A percentile compares a stretch with the other conserved stretches of the same genome.
phyloP scores from a whole-genome alignment of 2,888 invertebrate genomes.

The Euzetes globulus region DNA sequence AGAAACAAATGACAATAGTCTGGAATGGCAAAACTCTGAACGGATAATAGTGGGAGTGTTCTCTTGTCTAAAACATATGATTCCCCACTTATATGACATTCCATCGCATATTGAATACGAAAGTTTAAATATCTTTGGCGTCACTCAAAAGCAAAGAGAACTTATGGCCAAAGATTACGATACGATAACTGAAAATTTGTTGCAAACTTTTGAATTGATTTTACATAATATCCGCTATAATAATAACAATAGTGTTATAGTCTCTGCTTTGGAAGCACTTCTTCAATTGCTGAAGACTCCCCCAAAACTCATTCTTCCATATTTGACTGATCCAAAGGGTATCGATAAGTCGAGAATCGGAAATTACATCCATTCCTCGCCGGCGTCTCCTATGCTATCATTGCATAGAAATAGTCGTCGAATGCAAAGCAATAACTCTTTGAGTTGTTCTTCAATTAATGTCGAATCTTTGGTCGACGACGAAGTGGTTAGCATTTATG shows the following conservation, averaged over 20 bases:
- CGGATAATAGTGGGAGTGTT: constrained; percentile 31
- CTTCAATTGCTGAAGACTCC: constrained; percentile 57
- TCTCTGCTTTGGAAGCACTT: constrained; percentile 70
- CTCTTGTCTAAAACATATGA: constrained; percentile 32
- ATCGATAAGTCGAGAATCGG: constrained; percentile 18
- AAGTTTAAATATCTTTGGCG: background rate
- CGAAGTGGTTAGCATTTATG: constrained; percentile 6
- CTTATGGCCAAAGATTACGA: constrained; percentile 29
- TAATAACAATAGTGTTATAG: constrained; percentile 76
- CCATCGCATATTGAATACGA: background rate
- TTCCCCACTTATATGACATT: constrained; percentile 28
- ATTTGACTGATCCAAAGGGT: constrained; percentile 50
- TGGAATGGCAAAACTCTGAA: constrained; percentile 14
- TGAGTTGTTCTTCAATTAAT: constrained; percentile 27
- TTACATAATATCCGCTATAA: constrained; percentile 48
- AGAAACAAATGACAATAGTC: background rate
- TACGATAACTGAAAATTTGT: constrained; percentile 36
- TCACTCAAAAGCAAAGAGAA: constrained; percentile 28
- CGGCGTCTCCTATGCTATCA: constrained; percentile 24
- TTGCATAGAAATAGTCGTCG: constrained; percentile 3
- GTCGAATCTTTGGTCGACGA: constrained; percentile 11
- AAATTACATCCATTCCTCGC: constrained; percentile 8
- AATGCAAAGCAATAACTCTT: constrained; percentile 12
- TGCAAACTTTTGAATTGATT: constrained; percentile 50
- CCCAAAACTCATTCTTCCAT: constrained; percentile 53